A percentile compares a stretch with the other conserved stretches of the same genome.
Conservation (phyloP, 2,888 invertebrate genomes). For the Mythimna albipuncta region DNA sequence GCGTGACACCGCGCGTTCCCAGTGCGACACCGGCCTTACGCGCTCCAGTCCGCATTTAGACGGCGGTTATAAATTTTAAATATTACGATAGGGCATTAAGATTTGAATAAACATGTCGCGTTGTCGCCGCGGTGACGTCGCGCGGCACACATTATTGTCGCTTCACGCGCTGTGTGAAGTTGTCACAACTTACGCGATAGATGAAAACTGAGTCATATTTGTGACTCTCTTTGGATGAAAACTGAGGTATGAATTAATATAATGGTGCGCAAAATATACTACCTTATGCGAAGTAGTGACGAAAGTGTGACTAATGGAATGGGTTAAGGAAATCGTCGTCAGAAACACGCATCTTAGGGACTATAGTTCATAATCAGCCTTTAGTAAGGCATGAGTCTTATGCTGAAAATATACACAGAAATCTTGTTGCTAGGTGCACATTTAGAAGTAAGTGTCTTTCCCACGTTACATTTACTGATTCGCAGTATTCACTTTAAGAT, state of each 20-base stretch:
- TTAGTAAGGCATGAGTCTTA: not conserved
- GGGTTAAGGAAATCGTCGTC: constrained; percentile 14
- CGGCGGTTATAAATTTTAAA: constrained; percentile 80
- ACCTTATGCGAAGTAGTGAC: not conserved
- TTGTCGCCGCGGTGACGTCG: constrained; percentile 73
- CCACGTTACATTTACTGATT: not conserved
- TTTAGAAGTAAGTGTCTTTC: not conserved
- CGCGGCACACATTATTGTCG: constrained; percentile 75
- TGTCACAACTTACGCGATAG: constrained; percentile 44
- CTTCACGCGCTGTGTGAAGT: constrained; percentile 48
- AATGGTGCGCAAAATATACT: constrained; percentile 11
- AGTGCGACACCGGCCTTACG: constrained; percentile 46
- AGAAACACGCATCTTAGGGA: not conserved
- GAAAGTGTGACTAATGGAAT: constrained; percentile 13
- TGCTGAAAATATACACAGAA: not conserved
- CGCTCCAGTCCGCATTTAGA: constrained; percentile 70
- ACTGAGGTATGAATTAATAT: constrained; percentile 27
- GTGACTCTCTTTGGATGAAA: constrained; percentile 5
- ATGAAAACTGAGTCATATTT: constrained; percentile 41
- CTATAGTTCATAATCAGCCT: not conserved
- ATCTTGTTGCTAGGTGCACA: not conserved
- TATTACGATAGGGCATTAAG: constrained; percentile 83
- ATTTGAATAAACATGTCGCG: constrained; percentile 87
- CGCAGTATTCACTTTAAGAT: not conserved
- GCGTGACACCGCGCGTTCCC: constrained; percentile 14